Percentiles rank a stretch among this genome's conserved stretches.
phyloP scores from a whole-genome alignment of 2,888 invertebrate species.

The Ypsolopha sequella region DNA sequence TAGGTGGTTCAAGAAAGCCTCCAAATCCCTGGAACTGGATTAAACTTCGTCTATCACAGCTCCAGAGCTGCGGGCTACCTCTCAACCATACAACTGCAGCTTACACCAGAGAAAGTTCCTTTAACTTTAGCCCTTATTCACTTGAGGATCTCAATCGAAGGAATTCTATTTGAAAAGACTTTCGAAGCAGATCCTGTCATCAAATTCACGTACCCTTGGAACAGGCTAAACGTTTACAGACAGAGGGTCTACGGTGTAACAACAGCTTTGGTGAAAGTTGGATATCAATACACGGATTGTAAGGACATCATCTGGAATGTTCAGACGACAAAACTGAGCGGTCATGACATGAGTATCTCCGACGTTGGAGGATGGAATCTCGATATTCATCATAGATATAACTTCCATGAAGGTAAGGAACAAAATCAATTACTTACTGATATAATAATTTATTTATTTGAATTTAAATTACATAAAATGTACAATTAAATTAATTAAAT shows the following conservation, averaged over 20 bases:
- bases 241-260: conserved; percentile 98
- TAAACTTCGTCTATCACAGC: conserved; percentile 97
- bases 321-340: conserved; percentile 94
- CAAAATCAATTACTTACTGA: no score
- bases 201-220: conserved; percentile 98
- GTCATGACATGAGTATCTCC: conserved; percentile 96
- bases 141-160: conserved; percentile 93
- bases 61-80: conserved; percentile 94
- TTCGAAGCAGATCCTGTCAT: conserved; percentile 98
- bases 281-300: conserved; percentile 95
- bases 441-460: no score
- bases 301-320: conserved; percentile 96
- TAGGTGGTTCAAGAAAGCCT: conserved; percentile 95
- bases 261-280: conserved; percentile 94
- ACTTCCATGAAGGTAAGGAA: conserved; percentile 91
- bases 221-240: conserved; percentile 93
- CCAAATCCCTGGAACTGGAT: conserved; percentile 92
- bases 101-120: conserved; percentile 89
- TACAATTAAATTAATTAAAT: no score
- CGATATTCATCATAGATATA: conserved; percentile 97
- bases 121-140: conserved; percentile 88
- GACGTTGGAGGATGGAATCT: conserved; percentile 98
- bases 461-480: no score
- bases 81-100: conserved; percentile 91
- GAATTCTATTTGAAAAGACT: conserved; percentile 90